Base-by-base conservation (phyloP, 1,140 invertebrate genomes). In the Drosophila parabipectinata region DNA sequence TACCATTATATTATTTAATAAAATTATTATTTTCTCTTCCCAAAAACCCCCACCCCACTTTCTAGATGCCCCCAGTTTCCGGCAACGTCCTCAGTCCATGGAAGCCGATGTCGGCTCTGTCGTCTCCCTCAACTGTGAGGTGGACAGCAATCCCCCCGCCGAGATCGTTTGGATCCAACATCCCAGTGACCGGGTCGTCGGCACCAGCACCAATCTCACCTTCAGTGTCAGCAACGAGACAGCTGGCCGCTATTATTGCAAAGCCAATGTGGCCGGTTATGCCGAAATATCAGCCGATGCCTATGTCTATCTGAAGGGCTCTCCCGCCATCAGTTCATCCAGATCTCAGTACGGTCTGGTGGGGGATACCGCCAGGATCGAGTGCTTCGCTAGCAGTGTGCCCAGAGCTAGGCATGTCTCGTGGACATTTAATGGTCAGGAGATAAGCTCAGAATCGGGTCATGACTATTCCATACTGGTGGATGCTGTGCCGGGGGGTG, bases 321-420 rank as follows among this genome's bases (percentile, higher is more conserved):
- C 96, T 5, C 98, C 98, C 15, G 95, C 94, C 72, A 97, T 99
- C 69, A 92, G 96, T 8, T 97, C 97, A 60, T 95, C 95, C 12
- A 55, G 77, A 4, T 67, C 62, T 0, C 97, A 98, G 91, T 97
- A 96, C 80, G 97, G 97, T 1, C 93, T 95, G 9, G 94, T 95
- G 90, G 96, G 96, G 0, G 96, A 97, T 79, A 95, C 94, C 5
- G 96, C 96, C 1, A 93, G 96, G 83, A 94, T 99, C 9, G 97
- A 98, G 92, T 99, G 98, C 92, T 94, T 95, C 26, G 97, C 97
- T 4, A 95, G 96, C 88, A 96, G 97, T 14, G 95, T 99, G 58
- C 98, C 98, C 6, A 95, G 95, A 75, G 97, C 98, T 6, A 95
- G 97, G 51, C 94, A 95, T 60, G 95, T 98, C 30, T 92, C 95